Percentiles rank a stretch among this genome's conserved stretches.
phyloP scores from a whole-genome alignment of 2,113 vertebrate species.

The Alligator mississippiensis region DNA sequence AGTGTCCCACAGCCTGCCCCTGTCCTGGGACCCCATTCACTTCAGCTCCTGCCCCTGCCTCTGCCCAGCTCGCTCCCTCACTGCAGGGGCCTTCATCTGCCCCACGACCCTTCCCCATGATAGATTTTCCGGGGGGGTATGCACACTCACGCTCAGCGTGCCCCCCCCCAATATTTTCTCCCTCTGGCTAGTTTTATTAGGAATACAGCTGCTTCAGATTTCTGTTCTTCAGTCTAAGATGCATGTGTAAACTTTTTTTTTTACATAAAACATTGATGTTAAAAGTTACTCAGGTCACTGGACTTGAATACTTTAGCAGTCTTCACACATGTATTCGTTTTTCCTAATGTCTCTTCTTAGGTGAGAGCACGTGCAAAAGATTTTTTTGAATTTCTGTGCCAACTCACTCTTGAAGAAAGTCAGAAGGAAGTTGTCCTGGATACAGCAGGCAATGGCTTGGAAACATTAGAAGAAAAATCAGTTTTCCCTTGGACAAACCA shows the following conservation, averaged over 20 bases:
- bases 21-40: too few species aligned
- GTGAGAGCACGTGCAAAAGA: conserved; percentile 87
- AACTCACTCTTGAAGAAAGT: conserved; percentile 73
- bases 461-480: conserved; percentile 36
- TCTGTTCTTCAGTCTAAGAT: background rate
- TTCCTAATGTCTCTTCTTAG: conserved; percentile 69
- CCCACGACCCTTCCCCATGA: too few species aligned
- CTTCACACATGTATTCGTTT: background rate
- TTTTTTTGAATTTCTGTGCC: conserved; percentile 90
- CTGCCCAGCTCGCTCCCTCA: too few species aligned
- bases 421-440: background rate
- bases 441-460: conserved; percentile 24
- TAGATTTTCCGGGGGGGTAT: too few species aligned
- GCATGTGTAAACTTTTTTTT: background rate
- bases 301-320: background rate
- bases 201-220: background rate
- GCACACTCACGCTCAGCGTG: too few species aligned
- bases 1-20: too few species aligned
- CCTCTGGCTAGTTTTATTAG: too few species aligned
- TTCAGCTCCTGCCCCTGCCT: too few species aligned
- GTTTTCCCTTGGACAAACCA: conserved; percentile 55
- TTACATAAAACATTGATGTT: rapidly evolving
- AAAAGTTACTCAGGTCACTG: background rate
- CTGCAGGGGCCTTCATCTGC: too few species aligned
- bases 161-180: too few species aligned